Evolutionary conservation across 2,888 invertebrate species (phyloP), one percentile per base, ranked within the genome.

Genomic region (Chrysopilus asiliformis): DNA sequence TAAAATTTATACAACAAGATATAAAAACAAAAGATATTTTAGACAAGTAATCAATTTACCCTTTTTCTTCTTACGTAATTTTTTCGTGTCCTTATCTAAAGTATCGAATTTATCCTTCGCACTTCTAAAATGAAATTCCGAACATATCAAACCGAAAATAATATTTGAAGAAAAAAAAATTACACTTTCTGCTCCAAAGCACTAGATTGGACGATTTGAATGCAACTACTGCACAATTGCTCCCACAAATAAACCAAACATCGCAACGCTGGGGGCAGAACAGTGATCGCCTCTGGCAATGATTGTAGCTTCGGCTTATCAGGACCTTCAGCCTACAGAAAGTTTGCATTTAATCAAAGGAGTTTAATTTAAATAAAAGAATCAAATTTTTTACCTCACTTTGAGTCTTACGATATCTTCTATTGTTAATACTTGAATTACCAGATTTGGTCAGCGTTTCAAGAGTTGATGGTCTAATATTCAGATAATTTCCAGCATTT

Each of bases 241-340:
- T 93, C 90, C 94, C 94, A 94, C 19, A 93, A 66, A 38, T 78
- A 79, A 1, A 93, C 89, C 7, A 94, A 65, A 36, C 87, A 85
- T 35, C 87, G 81, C 32, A 93, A 60, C 0, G 91, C 89, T 1
- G 89, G 85, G 2, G 93, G 93, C 39, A 91, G 58, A 1, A 85
- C 80, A 10, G 79, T 76, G 2, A 84, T 77, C 2, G 60, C 44
- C 41, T 68, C 68, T 2, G 65, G 61, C 15, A 64, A 31, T 3
- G 66, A 56, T 26, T 64, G 64, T 4, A 59, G 40, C 44, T 60
- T 56, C 33, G 46, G 51, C 34, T 57, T 56, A 13, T 54, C 58
- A 13, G 27, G 20, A 13, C 39, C 39, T 18, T 41, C 45, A 1
- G 15, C 27, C 44, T 46, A 14, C 12, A 41, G 22, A 15, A 39